These are phyloP conservation scores for Tenrec ecaudatus DNA, from an alignment of 2,113 vertebrate species.

Conservation along the genomic window DNA sequence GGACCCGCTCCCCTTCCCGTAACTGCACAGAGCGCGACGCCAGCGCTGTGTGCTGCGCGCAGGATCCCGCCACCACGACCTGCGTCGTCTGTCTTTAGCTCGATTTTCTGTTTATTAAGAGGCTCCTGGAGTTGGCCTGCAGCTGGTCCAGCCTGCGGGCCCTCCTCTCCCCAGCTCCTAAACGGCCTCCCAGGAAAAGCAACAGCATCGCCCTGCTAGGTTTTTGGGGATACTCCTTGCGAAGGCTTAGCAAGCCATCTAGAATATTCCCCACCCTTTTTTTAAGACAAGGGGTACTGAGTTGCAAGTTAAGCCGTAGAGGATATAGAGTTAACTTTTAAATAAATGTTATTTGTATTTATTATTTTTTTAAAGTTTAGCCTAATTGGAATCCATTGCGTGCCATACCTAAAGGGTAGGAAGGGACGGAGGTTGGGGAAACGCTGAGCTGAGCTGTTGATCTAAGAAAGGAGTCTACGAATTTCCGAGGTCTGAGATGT, in stretches of 20 bases:
- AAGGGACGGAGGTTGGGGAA: neutral
- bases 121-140: neutral
- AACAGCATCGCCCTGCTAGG: neutral
- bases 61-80: neutral
- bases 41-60: neutral
- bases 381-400: neutral
- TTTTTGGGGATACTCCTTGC: neutral
- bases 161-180: neutral
- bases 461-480: neutral
- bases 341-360: no score
- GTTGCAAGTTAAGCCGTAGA: neutral
- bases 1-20: neutral
- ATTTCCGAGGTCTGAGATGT: neutral
- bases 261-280: neutral
- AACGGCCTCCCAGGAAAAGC: neutral
- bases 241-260: neutral
- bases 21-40: neutral
- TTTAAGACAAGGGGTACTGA: neutral
- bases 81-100: neutral
- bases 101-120: neutral
- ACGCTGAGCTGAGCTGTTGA: neutral
- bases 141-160: neutral
- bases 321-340: slow-evolving; percentile 16
- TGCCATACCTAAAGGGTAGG: neutral
- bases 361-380: neutral